Evolutionary conservation across 2,113 vertebrate species (phyloP).

Genomic region (Myotis davidii): DNA sequence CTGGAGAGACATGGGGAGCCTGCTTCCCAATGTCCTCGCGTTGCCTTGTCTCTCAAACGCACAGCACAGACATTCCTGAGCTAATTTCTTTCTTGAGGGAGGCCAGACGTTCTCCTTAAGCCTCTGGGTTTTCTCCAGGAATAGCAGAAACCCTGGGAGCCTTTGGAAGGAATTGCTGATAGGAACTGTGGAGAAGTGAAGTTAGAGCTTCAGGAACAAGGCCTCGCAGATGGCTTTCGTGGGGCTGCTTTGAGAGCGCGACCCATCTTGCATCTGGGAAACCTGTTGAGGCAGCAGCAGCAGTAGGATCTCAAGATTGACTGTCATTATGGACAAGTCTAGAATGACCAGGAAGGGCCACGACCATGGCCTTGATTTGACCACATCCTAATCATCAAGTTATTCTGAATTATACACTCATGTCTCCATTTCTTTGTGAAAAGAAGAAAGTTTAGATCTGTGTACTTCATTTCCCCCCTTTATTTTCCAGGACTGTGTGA

Average conservation of each 20-base stretch:
- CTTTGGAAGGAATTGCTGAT: not conserved
- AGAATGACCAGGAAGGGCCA: not conserved
- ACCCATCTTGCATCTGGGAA: not conserved
- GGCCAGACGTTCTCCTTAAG: not conserved
- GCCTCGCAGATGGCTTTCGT: not conserved
- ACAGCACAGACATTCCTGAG: not conserved
- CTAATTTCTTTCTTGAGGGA: not conserved
- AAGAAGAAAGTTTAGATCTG: not conserved
- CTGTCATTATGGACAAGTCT: too few species aligned
- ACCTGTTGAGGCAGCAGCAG: not conserved
- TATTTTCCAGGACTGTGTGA: not conserved
- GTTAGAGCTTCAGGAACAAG: not conserved
- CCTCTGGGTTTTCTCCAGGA: not conserved
- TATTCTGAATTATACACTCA: not conserved
- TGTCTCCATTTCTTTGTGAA: not conserved
- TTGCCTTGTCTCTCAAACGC: not conserved
- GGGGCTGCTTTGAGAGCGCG: not conserved
- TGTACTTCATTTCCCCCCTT: not conserved
- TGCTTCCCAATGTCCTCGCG: not conserved
- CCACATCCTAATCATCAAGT: not conserved
- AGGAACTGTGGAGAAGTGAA: not conserved
- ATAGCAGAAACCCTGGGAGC: not conserved
- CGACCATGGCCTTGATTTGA: not conserved
- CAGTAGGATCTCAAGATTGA: not conserved
- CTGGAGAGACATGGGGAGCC: not conserved